Evolutionary conservation across 2,113 vertebrate genomes (phyloP).

Genomic region (Urocolius indicus): DNA sequence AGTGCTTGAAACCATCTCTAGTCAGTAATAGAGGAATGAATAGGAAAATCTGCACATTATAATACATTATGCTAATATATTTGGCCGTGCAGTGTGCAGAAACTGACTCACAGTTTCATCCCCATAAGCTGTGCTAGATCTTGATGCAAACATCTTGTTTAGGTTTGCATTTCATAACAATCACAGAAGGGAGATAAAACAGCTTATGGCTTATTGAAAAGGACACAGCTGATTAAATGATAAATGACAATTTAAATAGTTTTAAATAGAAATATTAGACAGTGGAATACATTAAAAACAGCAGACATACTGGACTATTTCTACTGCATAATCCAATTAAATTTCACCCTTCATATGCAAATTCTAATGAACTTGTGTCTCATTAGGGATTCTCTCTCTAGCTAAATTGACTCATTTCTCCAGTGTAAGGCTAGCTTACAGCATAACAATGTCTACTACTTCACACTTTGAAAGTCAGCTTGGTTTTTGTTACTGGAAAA

Average conservation of each 20-base stretch:
- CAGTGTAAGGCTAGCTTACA: not conserved
- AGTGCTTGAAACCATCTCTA: not conserved
- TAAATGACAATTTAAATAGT: not conserved
- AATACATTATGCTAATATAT: not conserved
- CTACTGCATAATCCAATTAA: not conserved
- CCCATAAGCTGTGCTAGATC: not conserved
- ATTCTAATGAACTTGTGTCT: not conserved
- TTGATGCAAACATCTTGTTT: not conserved
- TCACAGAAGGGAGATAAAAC: not conserved
- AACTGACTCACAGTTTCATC: not conserved
- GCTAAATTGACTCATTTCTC: not conserved
- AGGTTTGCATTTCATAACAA: not conserved
- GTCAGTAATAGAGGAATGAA: not conserved
- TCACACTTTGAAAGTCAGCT: not conserved
- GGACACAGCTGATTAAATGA: not conserved
- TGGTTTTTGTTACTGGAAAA: conserved; percentile 24
- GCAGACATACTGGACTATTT: not conserved
- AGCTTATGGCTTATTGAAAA: not conserved
- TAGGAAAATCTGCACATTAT: not conserved
- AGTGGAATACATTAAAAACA: not conserved
- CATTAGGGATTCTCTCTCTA: not conserved
- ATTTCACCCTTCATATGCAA: not conserved
- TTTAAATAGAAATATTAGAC: not conserved
- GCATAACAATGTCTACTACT: not conserved
- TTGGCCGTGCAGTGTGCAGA: not conserved